Base-by-base conservation (phyloP, 2,113 vertebrate species). In the Puffinus mauretanicus region DNA sequence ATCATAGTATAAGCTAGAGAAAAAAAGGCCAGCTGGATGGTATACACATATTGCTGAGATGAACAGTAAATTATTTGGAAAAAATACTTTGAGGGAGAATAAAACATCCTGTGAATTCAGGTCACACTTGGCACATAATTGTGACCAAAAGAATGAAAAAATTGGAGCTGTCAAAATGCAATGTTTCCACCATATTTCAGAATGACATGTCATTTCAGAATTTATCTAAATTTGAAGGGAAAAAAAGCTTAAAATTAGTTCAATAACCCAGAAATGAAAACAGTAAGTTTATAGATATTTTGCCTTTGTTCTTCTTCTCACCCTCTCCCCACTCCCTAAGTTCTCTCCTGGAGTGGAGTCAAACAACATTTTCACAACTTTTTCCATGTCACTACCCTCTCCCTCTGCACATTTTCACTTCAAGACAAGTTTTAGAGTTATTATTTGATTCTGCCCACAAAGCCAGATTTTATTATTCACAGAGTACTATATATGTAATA, bases 311-410 rank as follows among this genome's bases (percentile, higher is more conserved):
- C 38, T 91, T 91, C 57, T 75, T 94, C 61, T 83, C 55, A 84
- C 60, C 34, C 40, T 80, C 61, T 77, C 30, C 11, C 11, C 34
- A 27, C 26, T 94, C 60, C 29, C 11, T 71, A 86, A 84, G 8
- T 67, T 79, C 30, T 84, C 44, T 76, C 65, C 42, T 85, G 65
- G 40, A 96, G 14, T 34, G 30, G 32, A 94, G 78, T 91, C 89
- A 89, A 95, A 91, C 71, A 96, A 93, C 61, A 94, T 87, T 96
- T 96, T 91, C 91, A 93, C 89, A 91, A 85, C 70, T 95, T 95
- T 85, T 96, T 95, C 86, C 84, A 89, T 89, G 89, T 93, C 89
- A 79, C 70, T 96, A 82, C 61, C 27, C 69, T 89, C 86, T 94
- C 78, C 44, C 40, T 94, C 87, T 89, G 73, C 93, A 91, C 52